Evolutionary conservation across 2,797 vertebrate species (phyloP).

Genomic region (Sphenopsis melanotis): DNA sequence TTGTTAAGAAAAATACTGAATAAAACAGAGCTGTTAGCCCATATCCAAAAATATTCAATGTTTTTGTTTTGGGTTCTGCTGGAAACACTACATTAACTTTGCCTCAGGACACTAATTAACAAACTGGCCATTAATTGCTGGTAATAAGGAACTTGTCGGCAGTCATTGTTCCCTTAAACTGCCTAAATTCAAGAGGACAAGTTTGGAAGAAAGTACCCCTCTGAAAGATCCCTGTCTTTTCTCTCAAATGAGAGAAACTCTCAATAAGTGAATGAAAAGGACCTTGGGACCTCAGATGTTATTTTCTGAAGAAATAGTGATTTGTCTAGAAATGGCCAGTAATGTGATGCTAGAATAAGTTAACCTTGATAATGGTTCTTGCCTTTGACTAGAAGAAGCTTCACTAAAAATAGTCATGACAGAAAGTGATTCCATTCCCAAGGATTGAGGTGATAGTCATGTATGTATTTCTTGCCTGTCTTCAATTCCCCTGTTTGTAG

Average conservation of each 20-base stretch:
- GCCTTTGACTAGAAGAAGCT: neutral
- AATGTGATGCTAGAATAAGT: neutral
- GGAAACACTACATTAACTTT: slow-evolving; percentile 63
- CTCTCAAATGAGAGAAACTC: neutral
- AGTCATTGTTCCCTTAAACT: slow-evolving; percentile 65
- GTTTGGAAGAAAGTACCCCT: slow-evolving; percentile 33
- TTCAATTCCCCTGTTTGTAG: neutral
- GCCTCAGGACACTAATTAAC: slow-evolving; percentile 74
- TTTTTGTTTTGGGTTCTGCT: slow-evolving; percentile 61
- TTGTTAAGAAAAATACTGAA: slow-evolving; percentile 59
- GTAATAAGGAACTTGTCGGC: slow-evolving; percentile 68
- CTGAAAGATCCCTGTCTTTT: slow-evolving; percentile 45
- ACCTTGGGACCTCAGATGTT: neutral
- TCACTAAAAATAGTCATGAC: slow-evolving; percentile 15
- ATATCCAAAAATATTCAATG: slow-evolving; percentile 55
- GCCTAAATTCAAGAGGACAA: slow-evolving; percentile 53
- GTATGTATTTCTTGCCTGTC: neutral
- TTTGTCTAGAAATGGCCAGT: neutral
- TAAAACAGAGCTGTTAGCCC: slow-evolving; percentile 55
- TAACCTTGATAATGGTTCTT: neutral
- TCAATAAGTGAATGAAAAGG: neutral
- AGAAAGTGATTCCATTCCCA: slow-evolving; percentile 20
- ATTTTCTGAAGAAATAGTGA: neutral
- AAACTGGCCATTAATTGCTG: slow-evolving; percentile 70
- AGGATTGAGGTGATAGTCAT: neutral